A percentile compares a stretch with the other conserved stretches of the same genome.
Evolutionary conservation across 2,113 vertebrate species (phyloP).

Genomic region (Salvelinus fontinalis): DNA sequence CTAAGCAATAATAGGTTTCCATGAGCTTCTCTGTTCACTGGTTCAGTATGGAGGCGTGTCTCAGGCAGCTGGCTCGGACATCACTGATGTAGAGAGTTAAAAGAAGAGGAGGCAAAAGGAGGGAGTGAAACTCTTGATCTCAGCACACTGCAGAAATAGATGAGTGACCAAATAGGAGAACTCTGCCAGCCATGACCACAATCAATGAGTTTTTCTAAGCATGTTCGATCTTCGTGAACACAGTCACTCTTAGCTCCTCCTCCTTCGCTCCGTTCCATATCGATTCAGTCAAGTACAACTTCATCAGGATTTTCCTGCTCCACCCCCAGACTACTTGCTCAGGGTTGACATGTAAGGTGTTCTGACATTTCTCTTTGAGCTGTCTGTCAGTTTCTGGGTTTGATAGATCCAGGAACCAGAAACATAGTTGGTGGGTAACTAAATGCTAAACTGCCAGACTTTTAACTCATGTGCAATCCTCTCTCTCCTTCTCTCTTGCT

Average conservation of each 20-base stretch:
- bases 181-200: constrained; percentile 74
- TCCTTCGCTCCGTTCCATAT: constrained; percentile 32
- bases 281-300: constrained; percentile 64
- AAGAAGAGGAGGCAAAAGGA: constrained; percentile 33
- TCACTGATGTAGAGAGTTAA: constrained; percentile 59
- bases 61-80: constrained; percentile 49
- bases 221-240: constrained; percentile 73
- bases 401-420: constrained; percentile 20
- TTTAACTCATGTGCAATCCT: not conserved
- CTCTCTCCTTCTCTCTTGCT: not conserved
- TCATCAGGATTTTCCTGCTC: constrained; percentile 65
- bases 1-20: constrained; percentile 50
- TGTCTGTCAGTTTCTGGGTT: constrained; percentile 58
- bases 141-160: constrained; percentile 79
- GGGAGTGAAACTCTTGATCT: constrained; percentile 55
- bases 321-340: constrained; percentile 33
- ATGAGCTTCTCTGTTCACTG: constrained; percentile 15
- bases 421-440: not conserved
- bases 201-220: constrained; percentile 85
- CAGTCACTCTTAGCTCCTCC: constrained; percentile 31
- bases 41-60: constrained; percentile 41
- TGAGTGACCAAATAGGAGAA: constrained; percentile 82
- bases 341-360: constrained; percentile 48
- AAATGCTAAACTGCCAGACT: not conserved
- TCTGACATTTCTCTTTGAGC: constrained; percentile 52